Base-by-base conservation (phyloP, 2,888 invertebrate genomes). In the Salpingus planirostris region DNA sequence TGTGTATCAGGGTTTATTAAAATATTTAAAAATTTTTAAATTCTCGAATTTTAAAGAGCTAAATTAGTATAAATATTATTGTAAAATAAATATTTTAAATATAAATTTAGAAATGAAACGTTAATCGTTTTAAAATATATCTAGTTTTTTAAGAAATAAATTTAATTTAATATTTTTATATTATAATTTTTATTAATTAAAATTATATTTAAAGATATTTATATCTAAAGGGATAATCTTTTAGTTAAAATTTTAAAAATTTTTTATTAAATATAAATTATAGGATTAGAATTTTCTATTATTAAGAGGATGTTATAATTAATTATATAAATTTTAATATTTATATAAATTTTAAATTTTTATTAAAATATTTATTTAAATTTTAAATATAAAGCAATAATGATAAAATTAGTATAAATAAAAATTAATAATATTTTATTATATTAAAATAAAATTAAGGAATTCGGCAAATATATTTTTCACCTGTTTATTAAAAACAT, bases 401-500 rank as follows among this genome's bases (percentile, higher is more conserved):
- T 74, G 69, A 71, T 73, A 67, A 62, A 72, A 71, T 73, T 72
- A 73, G 70, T 72, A 72, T 68, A 49, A 46, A 42, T 31, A 38
- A 35, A 33, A n/a, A n/a, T 41, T 5, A 23, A 23, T 23, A 11
- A 65, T 60, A 54, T 49, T 48, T 26, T 14, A 27, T 24, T 47
- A 49, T 34, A 47, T 49, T 40, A 48, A 40, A 10, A 11, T 23
- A 23, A 23, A 10, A 5, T 10, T 23, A 29, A 76, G 68, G 68
- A 78, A 78, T 66, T 76, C 67, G 71, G 71, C 76, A 77, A 76
- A 70, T 55, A 45, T 21, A 58, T 69, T 75, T 62, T 73, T 71
- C 71, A 73, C 71, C 71, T 80, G 78, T 80, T 80, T 80, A 81
- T 66, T 75, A 80, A 80, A 80, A 80, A 80, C 78, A 78, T 79